phyloP scores from a whole-genome alignment of 2,797 vertebrate genomes.

The Enteromius viviparus region DNA sequence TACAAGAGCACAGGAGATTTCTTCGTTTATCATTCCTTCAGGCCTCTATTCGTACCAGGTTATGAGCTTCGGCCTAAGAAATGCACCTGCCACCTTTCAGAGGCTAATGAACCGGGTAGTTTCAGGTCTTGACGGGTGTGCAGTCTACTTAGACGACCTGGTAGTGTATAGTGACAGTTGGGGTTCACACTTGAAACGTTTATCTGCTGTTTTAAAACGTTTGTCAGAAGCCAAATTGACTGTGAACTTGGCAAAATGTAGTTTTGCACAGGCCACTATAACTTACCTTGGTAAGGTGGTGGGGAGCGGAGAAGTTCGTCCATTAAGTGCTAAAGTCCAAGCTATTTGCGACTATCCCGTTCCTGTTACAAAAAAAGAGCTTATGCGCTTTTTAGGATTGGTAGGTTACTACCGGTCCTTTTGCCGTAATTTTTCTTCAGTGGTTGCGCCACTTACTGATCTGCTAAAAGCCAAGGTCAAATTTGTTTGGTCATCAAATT shows the following conservation, averaged over 20 bases:
- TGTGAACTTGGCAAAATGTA: slow-evolving; percentile 26
- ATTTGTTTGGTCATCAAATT: background rate
- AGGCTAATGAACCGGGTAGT: slow-evolving; percentile 2
- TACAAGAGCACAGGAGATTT: background rate
- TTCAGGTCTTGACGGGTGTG: background rate
- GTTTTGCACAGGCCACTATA: slow-evolving; percentile 3
- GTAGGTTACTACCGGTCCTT: slow-evolving; percentile 33
- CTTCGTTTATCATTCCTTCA: background rate
- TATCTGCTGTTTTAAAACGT: background rate
- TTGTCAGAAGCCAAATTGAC: background rate
- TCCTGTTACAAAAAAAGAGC: slow-evolving; percentile 15
- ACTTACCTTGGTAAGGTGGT: slow-evolving; percentile 26
- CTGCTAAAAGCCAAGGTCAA: background rate
- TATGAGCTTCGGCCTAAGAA: slow-evolving; percentile 9
- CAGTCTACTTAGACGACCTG: slow-evolving; percentile 28
- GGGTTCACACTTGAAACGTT: background rate
- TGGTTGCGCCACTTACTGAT: background rate
- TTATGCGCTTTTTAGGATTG: slow-evolving; percentile 13
- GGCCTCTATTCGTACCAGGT: slow-evolving; percentile 34
- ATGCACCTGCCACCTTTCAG: background rate
- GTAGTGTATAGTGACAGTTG: slow-evolving; percentile 20
- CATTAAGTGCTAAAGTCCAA: background rate
- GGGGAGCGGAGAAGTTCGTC: background rate
- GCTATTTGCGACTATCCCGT: slow-evolving; percentile 5
- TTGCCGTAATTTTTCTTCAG: slow-evolving; percentile 9